Evolutionary conservation across 2,888 invertebrate species (phyloP).

Genomic region (Embidobia sp.): DNA sequence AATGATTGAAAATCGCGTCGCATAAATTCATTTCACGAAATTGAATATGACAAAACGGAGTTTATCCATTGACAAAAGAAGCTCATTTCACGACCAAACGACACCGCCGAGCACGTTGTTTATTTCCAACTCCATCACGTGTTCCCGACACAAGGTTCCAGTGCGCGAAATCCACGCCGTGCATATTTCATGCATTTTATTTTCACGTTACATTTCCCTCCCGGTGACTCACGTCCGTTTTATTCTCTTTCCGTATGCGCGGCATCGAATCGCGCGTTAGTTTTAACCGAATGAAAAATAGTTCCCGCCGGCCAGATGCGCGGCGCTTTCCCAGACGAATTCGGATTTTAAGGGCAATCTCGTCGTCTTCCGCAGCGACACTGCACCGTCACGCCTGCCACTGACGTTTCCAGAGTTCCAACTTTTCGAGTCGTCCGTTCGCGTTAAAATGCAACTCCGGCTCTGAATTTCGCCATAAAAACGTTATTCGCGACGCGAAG

Average conservation of each 20-base stretch:
- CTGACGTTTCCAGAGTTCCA: constrained; percentile 12
- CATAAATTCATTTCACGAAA: no score
- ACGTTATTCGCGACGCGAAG: constrained; percentile 11
- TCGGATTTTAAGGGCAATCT: constrained; percentile 14
- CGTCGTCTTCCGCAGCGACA: background rate
- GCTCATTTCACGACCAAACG: background rate
- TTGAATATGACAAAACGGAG: no score
- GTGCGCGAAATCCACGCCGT: background rate
- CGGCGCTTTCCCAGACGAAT: background rate
- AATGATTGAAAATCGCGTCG: no score
- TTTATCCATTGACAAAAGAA: background rate
- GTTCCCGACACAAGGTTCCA: background rate
- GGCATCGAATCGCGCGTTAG: constrained; percentile 32
- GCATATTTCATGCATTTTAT: constrained; percentile 25
- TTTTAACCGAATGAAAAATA: constrained; percentile 26
- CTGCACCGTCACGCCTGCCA: background rate
- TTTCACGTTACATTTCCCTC: constrained; percentile 38
- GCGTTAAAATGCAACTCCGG: constrained; percentile 14
- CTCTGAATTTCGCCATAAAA: no score
- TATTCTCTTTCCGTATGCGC: constrained; percentile 16
- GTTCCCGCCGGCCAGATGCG: background rate
- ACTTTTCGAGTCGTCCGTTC: constrained; percentile 19
- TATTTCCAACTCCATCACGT: constrained; percentile 13
- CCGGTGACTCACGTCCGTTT: background rate
- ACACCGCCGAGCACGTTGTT: background rate